These are phyloP conservation scores for Stichodactyla helianthus DNA, from an alignment of 64 coral and sea anemone genomes.

Conservation along the genomic window DNA sequence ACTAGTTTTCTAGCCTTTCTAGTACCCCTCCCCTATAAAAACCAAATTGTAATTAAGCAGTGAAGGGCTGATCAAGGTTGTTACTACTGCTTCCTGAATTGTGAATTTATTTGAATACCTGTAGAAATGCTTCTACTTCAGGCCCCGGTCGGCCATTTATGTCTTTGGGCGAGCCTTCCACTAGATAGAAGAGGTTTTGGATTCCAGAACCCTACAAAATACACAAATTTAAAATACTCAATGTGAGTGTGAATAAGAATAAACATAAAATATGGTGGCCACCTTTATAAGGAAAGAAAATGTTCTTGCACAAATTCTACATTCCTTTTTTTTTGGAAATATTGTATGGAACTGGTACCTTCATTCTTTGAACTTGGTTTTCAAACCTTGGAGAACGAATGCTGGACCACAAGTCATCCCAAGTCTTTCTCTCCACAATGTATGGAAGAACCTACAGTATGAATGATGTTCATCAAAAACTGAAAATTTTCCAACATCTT, in stretches of 20 bases:
- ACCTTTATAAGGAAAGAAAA: too few relatives aligned
- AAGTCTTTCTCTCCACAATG: conserved; percentile 49
- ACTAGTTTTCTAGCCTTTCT: too few relatives aligned
- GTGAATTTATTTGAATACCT: neutral
- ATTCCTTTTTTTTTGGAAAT: neutral
- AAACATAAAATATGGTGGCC: too few relatives aligned
- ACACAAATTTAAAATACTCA: too few relatives aligned
- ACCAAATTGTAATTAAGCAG: neutral
- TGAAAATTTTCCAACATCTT: too few relatives aligned
- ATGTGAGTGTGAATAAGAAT: too few relatives aligned
- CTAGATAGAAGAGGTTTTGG: conserved; percentile 41
- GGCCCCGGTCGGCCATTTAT: conserved; percentile 47
- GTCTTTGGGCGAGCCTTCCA: conserved; percentile 49
- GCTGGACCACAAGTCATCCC: conserved; percentile 58
- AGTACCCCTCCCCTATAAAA: neutral
- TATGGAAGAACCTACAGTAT: conserved; percentile 38
- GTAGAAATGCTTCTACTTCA: conserved; percentile 33
- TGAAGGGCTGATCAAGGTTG: too few relatives aligned
- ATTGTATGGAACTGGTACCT: neutral
- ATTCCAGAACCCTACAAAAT: conserved; percentile 37
- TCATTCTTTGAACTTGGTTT: conserved; percentile 50
- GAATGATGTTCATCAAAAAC: neutral
- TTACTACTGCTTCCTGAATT: too few relatives aligned
- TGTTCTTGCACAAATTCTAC: too few relatives aligned
- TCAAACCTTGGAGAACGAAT: conserved; percentile 34